Evolutionary conservation across 1,140 invertebrate species (phyloP).

Genomic region (Drosophila sproati): DNA sequence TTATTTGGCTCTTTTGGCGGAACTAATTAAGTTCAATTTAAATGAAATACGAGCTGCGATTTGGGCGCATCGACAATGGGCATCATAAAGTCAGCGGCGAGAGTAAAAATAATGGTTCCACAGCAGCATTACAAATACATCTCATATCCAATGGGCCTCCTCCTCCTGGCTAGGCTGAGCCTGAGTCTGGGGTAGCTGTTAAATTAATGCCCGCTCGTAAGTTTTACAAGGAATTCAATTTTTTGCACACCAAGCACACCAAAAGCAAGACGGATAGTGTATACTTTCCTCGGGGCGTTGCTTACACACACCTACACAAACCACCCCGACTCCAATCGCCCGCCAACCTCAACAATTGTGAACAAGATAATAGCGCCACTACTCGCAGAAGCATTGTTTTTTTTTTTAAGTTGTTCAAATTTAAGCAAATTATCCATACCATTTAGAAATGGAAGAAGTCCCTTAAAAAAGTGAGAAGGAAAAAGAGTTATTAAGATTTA

Average conservation of each 20-base stretch:
- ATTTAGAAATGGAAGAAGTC: too few relatives aligned
- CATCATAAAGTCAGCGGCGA: constrained; percentile 76
- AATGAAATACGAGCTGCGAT: constrained; percentile 80
- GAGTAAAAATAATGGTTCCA: constrained; percentile 64
- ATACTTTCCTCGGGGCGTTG: constrained; percentile 47
- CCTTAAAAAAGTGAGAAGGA: too few relatives aligned
- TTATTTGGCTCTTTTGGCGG: constrained; percentile 61
- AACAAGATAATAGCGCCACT: too few relatives aligned
- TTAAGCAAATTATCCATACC: too few relatives aligned
- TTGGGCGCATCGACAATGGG: constrained; percentile 70
- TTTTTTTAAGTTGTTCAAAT: too few relatives aligned
- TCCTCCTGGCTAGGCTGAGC: constrained; percentile 21
- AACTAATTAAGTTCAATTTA: constrained; percentile 83
- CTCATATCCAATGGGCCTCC: constrained; percentile 71
- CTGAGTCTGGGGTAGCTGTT: constrained; percentile 50
- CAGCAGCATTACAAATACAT: constrained; percentile 19
- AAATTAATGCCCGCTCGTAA: constrained; percentile 82
- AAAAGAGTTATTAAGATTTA: too few relatives aligned
- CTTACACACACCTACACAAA: constrained; percentile 23
- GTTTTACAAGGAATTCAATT: constrained; percentile 83
- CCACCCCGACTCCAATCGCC: neutral
- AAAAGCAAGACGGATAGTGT: constrained; percentile 74
- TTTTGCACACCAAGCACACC: constrained; percentile 73
- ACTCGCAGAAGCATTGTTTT: too few relatives aligned
- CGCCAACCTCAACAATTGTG: neutral